These are phyloP conservation scores for Xylophagus ater DNA, from an alignment of 2,888 invertebrate species.

Conservation along the genomic window DNA sequence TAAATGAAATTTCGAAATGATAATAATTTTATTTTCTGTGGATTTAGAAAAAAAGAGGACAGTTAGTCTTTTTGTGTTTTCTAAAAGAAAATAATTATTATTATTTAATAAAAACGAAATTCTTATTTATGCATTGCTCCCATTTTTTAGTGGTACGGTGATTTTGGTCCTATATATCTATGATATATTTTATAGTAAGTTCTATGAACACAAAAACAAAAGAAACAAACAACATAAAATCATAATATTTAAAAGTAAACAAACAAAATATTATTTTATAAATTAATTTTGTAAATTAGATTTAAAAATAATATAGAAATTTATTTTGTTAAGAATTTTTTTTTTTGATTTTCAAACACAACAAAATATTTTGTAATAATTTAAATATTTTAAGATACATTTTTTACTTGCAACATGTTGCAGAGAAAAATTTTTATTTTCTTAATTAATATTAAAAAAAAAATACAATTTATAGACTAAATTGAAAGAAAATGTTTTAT, in stretches of 20 bases:
- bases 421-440: background rate
- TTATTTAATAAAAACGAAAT: conserved; percentile 5
- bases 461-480: conserved; percentile 2
- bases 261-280: background rate
- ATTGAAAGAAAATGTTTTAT: background rate
- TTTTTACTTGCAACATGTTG: conserved; percentile 9
- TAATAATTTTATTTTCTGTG: background rate
- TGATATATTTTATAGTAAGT: conserved; percentile 94
- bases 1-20: conserved; percentile 1
- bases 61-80: conserved; percentile 5
- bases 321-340: background rate
- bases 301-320: background rate
- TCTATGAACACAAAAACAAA: conserved; percentile 64
- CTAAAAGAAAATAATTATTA: background rate
- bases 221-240: conserved; percentile 7
- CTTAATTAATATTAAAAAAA: background rate
- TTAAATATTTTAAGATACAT: background rate
- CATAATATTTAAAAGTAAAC: background rate
- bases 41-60: conserved; percentile 5
- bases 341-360: background rate
- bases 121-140: conserved; percentile 10
- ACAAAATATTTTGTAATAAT: background rate
- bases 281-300: background rate
- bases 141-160: conserved; percentile 46
- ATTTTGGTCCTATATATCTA: conserved; percentile 94